Conservation (phyloP, 2,888 invertebrate species). For the Apodemia duryi region DNA sequence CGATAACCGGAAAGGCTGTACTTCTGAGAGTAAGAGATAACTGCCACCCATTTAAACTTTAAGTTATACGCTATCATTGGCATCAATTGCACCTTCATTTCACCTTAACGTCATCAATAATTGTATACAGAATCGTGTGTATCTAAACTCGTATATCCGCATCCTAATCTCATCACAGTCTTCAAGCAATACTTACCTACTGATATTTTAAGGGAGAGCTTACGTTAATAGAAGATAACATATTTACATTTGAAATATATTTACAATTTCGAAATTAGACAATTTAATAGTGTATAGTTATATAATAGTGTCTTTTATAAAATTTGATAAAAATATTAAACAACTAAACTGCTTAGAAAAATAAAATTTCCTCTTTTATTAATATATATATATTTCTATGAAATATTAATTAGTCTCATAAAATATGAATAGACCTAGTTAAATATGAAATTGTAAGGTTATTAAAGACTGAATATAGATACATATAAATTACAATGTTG, state of each 20-base stretch:
- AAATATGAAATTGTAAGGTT: too few species aligned
- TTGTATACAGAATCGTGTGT: conserved; percentile 18
- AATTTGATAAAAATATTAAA: conserved; percentile 2
- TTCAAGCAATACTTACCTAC: conserved; percentile 60
- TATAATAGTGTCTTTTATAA: conserved; percentile 10
- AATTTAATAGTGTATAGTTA: not conserved
- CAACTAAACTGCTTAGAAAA: too few species aligned
- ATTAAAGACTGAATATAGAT: too few species aligned
- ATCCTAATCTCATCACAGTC: conserved; percentile 64
- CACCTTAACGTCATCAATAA: not conserved
- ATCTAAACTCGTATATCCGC: conserved; percentile 19
- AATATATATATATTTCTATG: too few species aligned
- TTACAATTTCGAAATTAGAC: conserved; percentile 18
- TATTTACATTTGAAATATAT: conserved; percentile 25
- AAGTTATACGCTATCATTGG: too few species aligned
- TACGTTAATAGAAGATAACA: conserved; percentile 23
- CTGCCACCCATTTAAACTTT: not conserved
- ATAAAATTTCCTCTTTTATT: too few species aligned
- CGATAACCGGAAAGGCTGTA: not conserved
- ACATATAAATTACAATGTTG: too few species aligned
- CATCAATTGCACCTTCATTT: not conserved
- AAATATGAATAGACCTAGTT: too few species aligned
- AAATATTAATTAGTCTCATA: too few species aligned
- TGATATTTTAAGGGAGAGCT: conserved; percentile 32
- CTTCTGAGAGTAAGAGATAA: not conserved